phyloP scores from a whole-genome alignment of 2,888 invertebrate genomes.

The Abscondita cerata region DNA sequence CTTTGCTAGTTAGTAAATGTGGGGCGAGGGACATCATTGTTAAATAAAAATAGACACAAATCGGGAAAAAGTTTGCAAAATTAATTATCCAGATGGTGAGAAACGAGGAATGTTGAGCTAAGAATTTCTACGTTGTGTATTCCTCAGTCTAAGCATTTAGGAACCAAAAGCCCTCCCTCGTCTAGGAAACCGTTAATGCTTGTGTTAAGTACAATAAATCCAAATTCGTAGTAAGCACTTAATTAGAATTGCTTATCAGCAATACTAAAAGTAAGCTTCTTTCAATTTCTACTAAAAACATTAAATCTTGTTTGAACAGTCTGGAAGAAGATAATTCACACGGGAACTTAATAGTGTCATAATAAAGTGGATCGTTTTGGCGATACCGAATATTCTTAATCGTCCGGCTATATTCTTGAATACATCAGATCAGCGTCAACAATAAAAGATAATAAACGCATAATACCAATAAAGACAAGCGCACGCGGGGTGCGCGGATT shows the following conservation, averaged over 20 bases:
- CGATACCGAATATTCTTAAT: not conserved
- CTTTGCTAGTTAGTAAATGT: no score
- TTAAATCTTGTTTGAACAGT: not conserved
- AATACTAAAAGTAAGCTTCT: slow-evolving; percentile 3
- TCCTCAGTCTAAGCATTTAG: slow-evolving; percentile 7
- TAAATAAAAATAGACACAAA: no score
- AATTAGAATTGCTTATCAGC: slow-evolving; percentile 10
- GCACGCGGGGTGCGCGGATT: slow-evolving; percentile 35
- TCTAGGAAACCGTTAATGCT: slow-evolving; percentile 10
- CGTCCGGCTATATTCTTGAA: slow-evolving; percentile 22
- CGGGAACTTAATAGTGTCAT: not conserved
- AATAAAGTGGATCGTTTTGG: slow-evolving; percentile 5
- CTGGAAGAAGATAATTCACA: not conserved
- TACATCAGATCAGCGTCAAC: slow-evolving; percentile 39
- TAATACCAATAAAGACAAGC: slow-evolving; percentile 38
- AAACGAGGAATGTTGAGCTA: slow-evolving; percentile 1
- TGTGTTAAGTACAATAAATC: slow-evolving; percentile 9
- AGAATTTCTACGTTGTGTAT: slow-evolving; percentile 2
- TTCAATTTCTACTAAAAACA: not conserved
- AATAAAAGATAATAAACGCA: slow-evolving; percentile 46
- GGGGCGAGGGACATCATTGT: no score
- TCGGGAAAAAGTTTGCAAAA: no score
- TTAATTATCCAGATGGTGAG: not conserved
- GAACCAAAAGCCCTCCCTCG: slow-evolving; percentile 5
- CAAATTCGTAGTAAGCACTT: slow-evolving; percentile 10